These are phyloP conservation scores for Balearica regulorum DNA, from an alignment of 2,797 vertebrate species.

Conservation along the genomic window DNA sequence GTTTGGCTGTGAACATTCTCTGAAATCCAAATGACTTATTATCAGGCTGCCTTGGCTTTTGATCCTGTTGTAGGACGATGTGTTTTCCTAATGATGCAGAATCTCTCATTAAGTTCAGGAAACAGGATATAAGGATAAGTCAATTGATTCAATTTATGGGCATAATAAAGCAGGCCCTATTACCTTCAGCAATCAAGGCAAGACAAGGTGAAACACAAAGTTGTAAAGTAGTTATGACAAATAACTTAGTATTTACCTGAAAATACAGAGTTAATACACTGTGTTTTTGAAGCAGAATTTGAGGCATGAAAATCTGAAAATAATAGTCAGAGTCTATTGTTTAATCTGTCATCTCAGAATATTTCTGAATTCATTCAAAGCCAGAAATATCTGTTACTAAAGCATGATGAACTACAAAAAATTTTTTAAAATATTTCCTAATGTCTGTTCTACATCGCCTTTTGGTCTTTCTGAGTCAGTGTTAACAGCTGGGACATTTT, in stretches of 20 bases:
- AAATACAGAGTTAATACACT: constrained; percentile 74
- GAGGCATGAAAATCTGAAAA: constrained; percentile 72
- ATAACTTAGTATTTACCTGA: constrained; percentile 75
- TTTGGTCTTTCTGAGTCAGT: constrained; percentile 64
- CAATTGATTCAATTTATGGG: constrained; percentile 85
- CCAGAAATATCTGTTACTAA: constrained; percentile 74
- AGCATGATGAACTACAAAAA: constrained; percentile 63
- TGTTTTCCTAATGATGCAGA: constrained; percentile 84
- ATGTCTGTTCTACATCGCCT: constrained; percentile 75
- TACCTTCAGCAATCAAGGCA: constrained; percentile 78
- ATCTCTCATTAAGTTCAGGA: constrained; percentile 85
- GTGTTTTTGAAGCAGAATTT: constrained; percentile 70
- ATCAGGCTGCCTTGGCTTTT: constrained; percentile 76
- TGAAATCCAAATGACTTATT: constrained; percentile 76
- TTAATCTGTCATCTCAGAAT: constrained; percentile 69
- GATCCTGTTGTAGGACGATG: constrained; percentile 79
- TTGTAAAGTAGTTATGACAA: constrained; percentile 79
- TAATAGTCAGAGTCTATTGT: constrained; percentile 65
- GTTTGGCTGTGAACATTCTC: constrained; percentile 69
- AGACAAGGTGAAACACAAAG: constrained; percentile 78
- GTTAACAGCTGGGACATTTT: constrained; percentile 73
- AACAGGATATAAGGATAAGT: constrained; percentile 86
- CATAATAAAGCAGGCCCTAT: constrained; percentile 79
- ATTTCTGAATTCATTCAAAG: constrained; percentile 71
- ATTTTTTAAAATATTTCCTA: constrained; percentile 70